Evolutionary conservation across 2,113 vertebrate genomes (phyloP).

Genomic region (Albula goreensis): DNA sequence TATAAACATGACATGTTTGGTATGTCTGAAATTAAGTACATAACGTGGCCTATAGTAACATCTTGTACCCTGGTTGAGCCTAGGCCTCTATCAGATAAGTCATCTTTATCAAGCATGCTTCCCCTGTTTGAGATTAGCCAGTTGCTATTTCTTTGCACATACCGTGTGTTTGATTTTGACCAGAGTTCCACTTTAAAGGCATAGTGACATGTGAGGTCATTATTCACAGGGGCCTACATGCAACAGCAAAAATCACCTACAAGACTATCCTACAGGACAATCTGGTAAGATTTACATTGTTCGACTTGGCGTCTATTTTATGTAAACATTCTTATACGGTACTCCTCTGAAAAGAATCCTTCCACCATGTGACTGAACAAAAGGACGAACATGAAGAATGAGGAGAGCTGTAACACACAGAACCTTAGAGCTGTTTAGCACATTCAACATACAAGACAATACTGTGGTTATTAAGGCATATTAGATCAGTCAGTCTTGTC

Average conservation of each 20-base stretch:
- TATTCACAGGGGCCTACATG: conserved; percentile 77
- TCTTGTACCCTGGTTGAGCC: background rate
- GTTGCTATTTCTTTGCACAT: background rate
- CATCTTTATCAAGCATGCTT: background rate
- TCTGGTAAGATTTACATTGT: conserved; percentile 66
- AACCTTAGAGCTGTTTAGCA: no score
- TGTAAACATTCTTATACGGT: background rate
- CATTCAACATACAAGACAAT: no score
- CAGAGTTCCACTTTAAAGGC: background rate
- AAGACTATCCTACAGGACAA: conserved; percentile 82
- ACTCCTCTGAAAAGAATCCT: no score
- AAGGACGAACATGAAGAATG: no score
- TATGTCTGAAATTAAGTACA: background rate
- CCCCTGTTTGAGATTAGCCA: background rate
- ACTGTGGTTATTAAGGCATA: no score
- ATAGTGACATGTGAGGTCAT: conserved; percentile 10
- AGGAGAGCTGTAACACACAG: no score
- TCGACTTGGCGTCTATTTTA: background rate
- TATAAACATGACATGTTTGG: background rate
- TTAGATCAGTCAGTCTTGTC: no score
- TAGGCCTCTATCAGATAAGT: background rate
- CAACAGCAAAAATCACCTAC: conserved; percentile 85
- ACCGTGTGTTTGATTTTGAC: background rate
- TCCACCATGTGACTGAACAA: no score
- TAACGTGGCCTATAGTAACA: background rate